Conservation (phyloP, 2,113 vertebrate species). For the Pteruthius melanotis region DNA sequence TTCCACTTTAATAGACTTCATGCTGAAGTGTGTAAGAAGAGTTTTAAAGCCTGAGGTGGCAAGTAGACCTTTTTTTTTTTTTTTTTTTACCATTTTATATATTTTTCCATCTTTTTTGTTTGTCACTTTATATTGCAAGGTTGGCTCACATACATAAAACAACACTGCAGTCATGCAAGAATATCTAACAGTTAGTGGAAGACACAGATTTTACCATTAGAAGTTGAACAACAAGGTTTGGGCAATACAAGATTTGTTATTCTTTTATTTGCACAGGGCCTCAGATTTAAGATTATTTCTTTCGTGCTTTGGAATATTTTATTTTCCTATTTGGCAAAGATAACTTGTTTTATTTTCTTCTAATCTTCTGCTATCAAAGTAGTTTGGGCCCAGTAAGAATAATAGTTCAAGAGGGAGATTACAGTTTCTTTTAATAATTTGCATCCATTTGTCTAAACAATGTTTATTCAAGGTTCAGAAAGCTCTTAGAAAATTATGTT, state of each 20-base stretch:
- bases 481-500: slow-evolving; percentile 31
- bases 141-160: slow-evolving; percentile 66
- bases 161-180: slow-evolving; percentile 48
- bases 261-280: slow-evolving; percentile 29
- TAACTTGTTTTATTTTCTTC: neutral
- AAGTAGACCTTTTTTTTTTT: slow-evolving; percentile 1
- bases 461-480: slow-evolving; percentile 40
- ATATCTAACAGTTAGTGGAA: slow-evolving; percentile 36
- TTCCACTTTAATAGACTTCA: slow-evolving; percentile 80
- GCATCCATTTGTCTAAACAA: slow-evolving; percentile 10
- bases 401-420: slow-evolving; percentile 17
- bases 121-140: slow-evolving; percentile 70
- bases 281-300: slow-evolving; percentile 34
- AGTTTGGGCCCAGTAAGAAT: neutral
- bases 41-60: slow-evolving; percentile 75
- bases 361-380: neutral
- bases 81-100: slow-evolving; percentile 50
- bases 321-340: slow-evolving; percentile 1
- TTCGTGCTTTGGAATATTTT: neutral
- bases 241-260: slow-evolving; percentile 21
- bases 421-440: slow-evolving; percentile 57
- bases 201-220: slow-evolving; percentile 44
- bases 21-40: slow-evolving; percentile 73
- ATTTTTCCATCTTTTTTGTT: slow-evolving; percentile 76
- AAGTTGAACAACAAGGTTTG: slow-evolving; percentile 53